phyloP scores from a whole-genome alignment of 2,797 vertebrate genomes.

The Anas bernieri region DNA sequence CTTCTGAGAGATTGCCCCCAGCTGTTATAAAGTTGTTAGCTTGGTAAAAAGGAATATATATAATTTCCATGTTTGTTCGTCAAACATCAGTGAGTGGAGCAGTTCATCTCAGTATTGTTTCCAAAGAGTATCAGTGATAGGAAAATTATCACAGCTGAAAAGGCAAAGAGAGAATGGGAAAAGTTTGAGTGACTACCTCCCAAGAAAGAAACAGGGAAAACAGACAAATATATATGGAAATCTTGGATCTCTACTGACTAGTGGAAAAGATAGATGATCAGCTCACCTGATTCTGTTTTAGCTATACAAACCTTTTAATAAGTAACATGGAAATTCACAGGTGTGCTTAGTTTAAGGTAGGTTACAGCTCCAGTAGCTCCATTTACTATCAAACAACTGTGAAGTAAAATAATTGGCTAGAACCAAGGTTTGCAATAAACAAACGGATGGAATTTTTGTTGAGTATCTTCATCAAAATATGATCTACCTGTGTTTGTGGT shows the following conservation, averaged over 20 bases:
- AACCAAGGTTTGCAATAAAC: background rate
- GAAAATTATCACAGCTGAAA: background rate
- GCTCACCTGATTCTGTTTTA: background rate
- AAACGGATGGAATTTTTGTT: background rate
- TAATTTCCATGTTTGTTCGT: constrained; percentile 1
- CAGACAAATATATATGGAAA: background rate
- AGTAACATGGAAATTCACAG: background rate
- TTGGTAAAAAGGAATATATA: background rate
- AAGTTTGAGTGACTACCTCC: background rate
- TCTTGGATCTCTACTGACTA: background rate
- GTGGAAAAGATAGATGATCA: background rate
- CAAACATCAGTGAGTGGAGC: background rate
- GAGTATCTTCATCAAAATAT: background rate
- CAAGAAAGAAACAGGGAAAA: background rate
- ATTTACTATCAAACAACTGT: background rate
- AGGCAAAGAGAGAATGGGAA: background rate
- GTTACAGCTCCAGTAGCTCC: background rate
- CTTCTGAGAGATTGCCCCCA: constrained; percentile 6
- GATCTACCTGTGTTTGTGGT: background rate
- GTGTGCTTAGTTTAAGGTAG: background rate
- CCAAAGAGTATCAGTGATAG: constrained; percentile 6
- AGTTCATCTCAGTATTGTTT: background rate
- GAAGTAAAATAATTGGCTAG: background rate
- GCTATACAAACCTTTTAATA: background rate
- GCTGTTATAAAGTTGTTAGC: constrained; percentile 19